Conservation (phyloP, 2,113 vertebrate genomes). For the Kryptolebias marmoratus region DNA sequence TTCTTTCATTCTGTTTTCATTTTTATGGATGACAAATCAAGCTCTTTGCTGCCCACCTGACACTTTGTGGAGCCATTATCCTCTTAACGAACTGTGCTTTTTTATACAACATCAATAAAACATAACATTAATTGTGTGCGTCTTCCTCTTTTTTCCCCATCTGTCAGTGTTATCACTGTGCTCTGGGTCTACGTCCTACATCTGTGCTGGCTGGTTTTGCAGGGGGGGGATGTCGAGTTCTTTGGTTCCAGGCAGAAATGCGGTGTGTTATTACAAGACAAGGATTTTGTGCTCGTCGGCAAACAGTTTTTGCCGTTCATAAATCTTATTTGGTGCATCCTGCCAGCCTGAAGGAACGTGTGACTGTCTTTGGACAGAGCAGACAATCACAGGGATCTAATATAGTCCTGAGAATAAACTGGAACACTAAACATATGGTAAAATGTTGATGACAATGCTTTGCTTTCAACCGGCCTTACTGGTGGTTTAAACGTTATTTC, state of each 20-base stretch:
- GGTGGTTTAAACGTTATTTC: too few relatives aligned
- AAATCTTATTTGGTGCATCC: conserved; percentile 9
- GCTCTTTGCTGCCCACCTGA: not conserved
- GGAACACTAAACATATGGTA: too few relatives aligned
- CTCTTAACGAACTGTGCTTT: conserved; percentile 8
- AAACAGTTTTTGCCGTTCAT: conserved; percentile 14
- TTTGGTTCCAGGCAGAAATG: not conserved
- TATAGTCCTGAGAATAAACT: not conserved
- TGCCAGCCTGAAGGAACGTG: not conserved
- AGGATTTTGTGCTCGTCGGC: conserved; percentile 6
- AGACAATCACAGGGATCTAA: not conserved
- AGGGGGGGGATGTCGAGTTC: not conserved
- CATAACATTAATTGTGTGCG: not conserved
- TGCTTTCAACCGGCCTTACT: too few relatives aligned
- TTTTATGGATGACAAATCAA: not conserved
- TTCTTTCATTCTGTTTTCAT: not conserved
- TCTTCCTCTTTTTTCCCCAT: conserved; percentile 25
- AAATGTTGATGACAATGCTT: too few relatives aligned
- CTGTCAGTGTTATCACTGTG: not conserved
- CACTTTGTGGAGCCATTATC: not conserved
- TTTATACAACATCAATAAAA: conserved; percentile 35
- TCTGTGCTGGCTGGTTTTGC: not conserved
- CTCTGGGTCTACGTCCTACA: conserved; percentile 13
- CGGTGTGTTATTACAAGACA: conserved; percentile 32
- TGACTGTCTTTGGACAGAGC: not conserved